Percentiles rank a stretch among this genome's conserved stretches.
Conservation (phyloP, 2,888 invertebrate species). For the Mimas tiliae region DNA sequence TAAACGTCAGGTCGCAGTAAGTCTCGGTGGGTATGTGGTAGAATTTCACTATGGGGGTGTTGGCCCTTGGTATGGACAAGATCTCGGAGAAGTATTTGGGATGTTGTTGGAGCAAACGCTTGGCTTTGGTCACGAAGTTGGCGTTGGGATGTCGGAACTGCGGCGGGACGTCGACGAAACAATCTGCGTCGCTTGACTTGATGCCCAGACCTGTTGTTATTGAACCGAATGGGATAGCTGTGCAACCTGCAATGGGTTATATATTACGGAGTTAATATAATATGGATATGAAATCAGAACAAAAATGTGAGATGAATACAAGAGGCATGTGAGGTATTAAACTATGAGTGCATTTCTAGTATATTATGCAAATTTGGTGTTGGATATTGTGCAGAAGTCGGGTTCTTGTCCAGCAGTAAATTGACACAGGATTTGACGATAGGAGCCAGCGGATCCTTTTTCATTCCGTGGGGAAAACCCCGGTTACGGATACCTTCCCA, state of each 20-base stretch:
- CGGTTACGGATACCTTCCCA: too few species aligned
- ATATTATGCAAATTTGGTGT: too few species aligned
- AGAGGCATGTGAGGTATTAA: too few species aligned
- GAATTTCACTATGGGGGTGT: constrained; percentile 92
- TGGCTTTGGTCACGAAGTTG: constrained; percentile 60
- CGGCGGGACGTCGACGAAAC: constrained; percentile 83
- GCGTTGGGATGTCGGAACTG: constrained; percentile 40
- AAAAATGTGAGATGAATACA: too few species aligned
- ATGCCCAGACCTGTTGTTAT: constrained; percentile 89
- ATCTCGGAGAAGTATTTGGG: constrained; percentile 81
- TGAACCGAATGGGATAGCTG: constrained; percentile 88
- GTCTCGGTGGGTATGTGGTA: constrained; percentile 85
- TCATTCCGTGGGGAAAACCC: too few species aligned
- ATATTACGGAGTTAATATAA: background rate
- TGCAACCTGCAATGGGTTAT: constrained; percentile 55
- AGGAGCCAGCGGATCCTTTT: too few species aligned
- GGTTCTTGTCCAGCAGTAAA: too few species aligned
- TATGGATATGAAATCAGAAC: too few species aligned
- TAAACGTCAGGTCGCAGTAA: constrained; percentile 90
- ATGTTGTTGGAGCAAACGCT: constrained; percentile 64
- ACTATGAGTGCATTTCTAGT: too few species aligned
- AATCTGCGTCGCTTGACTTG: constrained; percentile 89
- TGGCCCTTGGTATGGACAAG: constrained; percentile 87
- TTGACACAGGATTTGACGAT: too few species aligned
- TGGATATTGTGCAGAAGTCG: too few species aligned